Conservation (phyloP, 2,113 vertebrate species). For the Pollimyrus isidori region DNA sequence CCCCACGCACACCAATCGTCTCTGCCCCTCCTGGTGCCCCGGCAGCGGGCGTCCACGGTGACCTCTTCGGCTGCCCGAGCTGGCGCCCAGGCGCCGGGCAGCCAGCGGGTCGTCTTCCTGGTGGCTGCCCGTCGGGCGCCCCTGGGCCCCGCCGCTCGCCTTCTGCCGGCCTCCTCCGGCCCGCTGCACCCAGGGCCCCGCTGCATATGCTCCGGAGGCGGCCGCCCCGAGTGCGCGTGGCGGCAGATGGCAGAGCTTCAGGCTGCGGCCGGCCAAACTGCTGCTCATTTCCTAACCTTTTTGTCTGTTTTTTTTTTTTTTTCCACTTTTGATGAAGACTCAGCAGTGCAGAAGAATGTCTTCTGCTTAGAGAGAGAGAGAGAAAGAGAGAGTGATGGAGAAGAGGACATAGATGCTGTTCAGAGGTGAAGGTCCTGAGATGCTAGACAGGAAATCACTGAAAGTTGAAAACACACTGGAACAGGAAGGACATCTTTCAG, state of each 20-base stretch:
- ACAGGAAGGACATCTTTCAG: not conserved
- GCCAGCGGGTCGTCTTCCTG: constrained; percentile 49
- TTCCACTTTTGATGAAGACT: constrained; percentile 70
- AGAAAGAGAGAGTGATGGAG: not conserved
- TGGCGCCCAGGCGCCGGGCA: constrained; percentile 5
- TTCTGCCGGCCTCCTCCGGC: constrained; percentile 67
- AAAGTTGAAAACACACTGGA: not conserved
- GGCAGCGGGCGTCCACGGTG: not conserved
- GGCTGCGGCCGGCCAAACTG: constrained; percentile 72
- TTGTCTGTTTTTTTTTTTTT: not conserved
- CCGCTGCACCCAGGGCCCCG: constrained; percentile 74
- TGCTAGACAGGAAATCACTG: not conserved
- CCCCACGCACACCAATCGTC: not conserved
- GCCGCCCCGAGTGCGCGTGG: constrained; percentile 70
- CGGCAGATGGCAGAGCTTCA: constrained; percentile 85
- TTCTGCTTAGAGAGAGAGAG: constrained; percentile 28
- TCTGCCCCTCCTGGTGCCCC: not conserved
- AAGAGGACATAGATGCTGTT: not conserved
- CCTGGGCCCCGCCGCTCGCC: constrained; percentile 58
- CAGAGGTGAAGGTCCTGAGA: not conserved
- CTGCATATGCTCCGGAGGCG: constrained; percentile 82
- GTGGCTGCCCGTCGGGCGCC: constrained; percentile 63
- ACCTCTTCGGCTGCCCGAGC: constrained; percentile 25
- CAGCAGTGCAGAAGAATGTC: constrained; percentile 77
- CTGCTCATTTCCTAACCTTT: constrained; percentile 74